Evolutionary conservation across 2,113 vertebrate genomes (phyloP).

Genomic region (Isurus oxyrinchus): DNA sequence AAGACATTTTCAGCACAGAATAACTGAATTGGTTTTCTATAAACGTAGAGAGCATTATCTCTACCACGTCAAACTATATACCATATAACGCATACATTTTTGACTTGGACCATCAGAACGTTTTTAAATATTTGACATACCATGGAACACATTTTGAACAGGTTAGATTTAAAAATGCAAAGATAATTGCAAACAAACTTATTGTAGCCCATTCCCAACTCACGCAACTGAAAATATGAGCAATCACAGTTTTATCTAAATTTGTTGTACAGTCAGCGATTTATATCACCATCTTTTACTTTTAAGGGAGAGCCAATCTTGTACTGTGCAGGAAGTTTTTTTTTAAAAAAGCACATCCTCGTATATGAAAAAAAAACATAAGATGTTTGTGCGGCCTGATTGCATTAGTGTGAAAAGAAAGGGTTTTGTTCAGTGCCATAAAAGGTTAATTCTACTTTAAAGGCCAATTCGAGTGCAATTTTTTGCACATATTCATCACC

Average conservation of each 20-base stretch:
- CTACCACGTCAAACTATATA: not conserved
- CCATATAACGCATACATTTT: not conserved
- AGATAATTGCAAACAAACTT: not conserved
- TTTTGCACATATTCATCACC: conserved; percentile 48
- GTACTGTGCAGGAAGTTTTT: not conserved
- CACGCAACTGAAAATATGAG: not conserved
- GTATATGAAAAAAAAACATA: conserved; percentile 18
- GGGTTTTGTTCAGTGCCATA: not conserved
- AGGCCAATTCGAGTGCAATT: not conserved
- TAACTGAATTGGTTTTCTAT: not conserved
- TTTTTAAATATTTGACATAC: not conserved
- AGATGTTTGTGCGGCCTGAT: conserved; percentile 68
- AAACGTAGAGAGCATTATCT: not conserved
- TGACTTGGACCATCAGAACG: not conserved
- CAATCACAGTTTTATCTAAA: not conserved
- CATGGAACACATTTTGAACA: not conserved
- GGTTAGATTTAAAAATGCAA: not conserved
- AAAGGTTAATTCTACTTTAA: not conserved
- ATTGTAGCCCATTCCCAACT: not conserved
- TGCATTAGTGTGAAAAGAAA: conserved; percentile 41
- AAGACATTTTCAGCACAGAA: not conserved
- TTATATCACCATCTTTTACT: conserved; percentile 5
- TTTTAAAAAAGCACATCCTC: not conserved
- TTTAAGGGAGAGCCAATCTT: conserved; percentile 18
- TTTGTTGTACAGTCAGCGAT: not conserved